phyloP scores from a whole-genome alignment of 2,888 invertebrate species.

The Eupelmus urozonus region DNA sequence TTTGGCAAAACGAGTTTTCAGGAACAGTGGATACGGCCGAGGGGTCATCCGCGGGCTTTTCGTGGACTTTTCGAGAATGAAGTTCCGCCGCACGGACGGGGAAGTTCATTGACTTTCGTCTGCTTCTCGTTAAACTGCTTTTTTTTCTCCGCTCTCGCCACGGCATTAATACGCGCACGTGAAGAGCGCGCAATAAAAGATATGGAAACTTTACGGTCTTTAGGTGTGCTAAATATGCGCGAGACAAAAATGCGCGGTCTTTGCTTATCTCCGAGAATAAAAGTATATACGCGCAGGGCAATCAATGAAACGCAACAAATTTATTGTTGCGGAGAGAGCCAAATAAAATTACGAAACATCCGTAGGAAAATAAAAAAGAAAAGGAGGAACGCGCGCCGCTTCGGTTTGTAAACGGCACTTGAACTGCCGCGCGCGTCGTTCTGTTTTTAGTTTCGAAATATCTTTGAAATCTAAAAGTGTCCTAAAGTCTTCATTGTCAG shows the following conservation, averaged over 20 bases:
- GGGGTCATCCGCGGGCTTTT: conserved; percentile 1
- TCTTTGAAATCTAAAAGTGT: conserved; percentile 47
- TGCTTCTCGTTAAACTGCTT: background rate
- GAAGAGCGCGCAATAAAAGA: background rate
- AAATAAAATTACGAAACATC: background rate
- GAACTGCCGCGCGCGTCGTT: background rate
- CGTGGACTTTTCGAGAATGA: conserved; percentile 12
- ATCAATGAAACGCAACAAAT: no score
- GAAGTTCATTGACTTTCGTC: conserved; percentile 40
- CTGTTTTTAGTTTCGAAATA: conserved; percentile 20
- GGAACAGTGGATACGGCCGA: background rate
- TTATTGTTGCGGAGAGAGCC: no score
- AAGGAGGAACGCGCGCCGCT: background rate
- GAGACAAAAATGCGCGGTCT: no score
- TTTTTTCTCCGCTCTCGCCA: background rate
- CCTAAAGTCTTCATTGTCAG: conserved; percentile 35
- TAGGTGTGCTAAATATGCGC: no score
- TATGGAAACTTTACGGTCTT: no score
- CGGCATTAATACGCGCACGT: background rate
- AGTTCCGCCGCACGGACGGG: background rate
- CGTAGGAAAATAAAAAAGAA: background rate
- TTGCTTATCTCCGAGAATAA: no score
- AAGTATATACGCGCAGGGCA: background rate
- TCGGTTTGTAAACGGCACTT: background rate
- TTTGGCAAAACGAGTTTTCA: conserved; percentile 42